Base-by-base conservation (phyloP, 2,113 vertebrate species). In the Vicugna pacos region DNA sequence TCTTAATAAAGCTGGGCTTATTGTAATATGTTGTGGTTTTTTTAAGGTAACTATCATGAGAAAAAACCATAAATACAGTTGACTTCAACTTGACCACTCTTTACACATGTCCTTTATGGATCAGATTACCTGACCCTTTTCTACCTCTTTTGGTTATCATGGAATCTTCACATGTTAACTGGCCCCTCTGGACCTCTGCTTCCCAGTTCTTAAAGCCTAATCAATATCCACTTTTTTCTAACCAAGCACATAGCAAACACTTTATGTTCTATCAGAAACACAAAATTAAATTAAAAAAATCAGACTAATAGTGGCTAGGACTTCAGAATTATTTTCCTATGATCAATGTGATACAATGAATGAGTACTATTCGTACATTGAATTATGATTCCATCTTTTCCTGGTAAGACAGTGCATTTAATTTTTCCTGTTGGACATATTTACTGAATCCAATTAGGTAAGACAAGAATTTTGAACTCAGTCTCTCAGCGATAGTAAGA, bases 201-300 rank as follows among this genome's bases (percentile, higher is more conserved):
- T 95, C 19, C 46, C 16, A 93, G 56, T 91, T 22, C 56, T 94
- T 80, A 97, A 89, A 77, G 79, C 81, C 19, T 62, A 84, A 73
- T 89, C 77, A 89, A 73, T 52, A 95, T 26, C 52, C 19, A 82
- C 28, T 84, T 72, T 96, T 82, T 35, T 87, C 28, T 72, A 73
- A 19, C 14, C 12, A 86, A 89, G n/a, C 7, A 82, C 1, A 46
- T 15, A 69, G 38, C 32, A 93, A 83, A 89, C 8, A 2, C 76
- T 94, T 93, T 88, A 89, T 22, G 24, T 93, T 91, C 30, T 85
- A 58, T 42, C 35, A 77, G 22, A 26, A 83, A 76, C 48, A 80
- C 8, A 87, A 75, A 52, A 6, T 46, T 86, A n/a, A 85, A 75
- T 20, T 19, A 38, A 69, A 58, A 54, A 56, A 50, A 60, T 24